Conservation (phyloP, 2,113 vertebrate genomes). For the Steatornis caripensis region DNA sequence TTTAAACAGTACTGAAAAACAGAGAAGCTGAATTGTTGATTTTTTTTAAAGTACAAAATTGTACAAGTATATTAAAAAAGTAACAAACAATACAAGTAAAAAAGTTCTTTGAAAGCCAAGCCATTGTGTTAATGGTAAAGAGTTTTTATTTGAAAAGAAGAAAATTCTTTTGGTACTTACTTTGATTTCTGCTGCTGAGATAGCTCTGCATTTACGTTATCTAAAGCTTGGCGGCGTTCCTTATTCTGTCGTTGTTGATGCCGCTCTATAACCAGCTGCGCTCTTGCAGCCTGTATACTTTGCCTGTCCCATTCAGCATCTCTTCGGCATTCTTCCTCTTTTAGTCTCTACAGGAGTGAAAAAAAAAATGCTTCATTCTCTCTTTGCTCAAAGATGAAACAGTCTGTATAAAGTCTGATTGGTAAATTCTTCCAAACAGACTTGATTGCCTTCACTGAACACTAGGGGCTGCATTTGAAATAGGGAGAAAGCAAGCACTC, state of each 20-base stretch:
- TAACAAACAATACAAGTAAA: not conserved
- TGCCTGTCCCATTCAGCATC: conserved; percentile 65
- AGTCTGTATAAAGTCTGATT: not conserved
- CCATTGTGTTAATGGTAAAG: not conserved
- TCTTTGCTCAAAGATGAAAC: not conserved
- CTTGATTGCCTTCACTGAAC: not conserved
- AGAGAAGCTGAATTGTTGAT: fast-evolving
- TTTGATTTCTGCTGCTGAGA: conserved; percentile 68
- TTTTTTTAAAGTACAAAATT: not conserved
- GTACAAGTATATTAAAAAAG: not conserved
- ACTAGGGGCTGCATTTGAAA: not conserved
- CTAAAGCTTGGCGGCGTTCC: conserved; percentile 70
- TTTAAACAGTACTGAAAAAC: not conserved
- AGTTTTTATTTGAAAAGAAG: not conserved
- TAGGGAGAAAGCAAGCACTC: not conserved
- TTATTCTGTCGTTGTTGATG: conserved; percentile 55
- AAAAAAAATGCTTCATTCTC: not conserved
- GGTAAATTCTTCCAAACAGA: not conserved
- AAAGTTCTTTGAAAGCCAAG: not conserved
- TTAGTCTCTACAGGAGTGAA: conserved; percentile 61
- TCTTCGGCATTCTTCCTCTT: conserved; percentile 62
- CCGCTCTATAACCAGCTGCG: conserved; percentile 72
- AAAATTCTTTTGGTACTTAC: conserved; percentile 62
- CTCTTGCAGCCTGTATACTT: conserved; percentile 46
- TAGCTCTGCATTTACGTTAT: conserved; percentile 74